Base-by-base conservation (phyloP, 2,888 invertebrate genomes). In the Barypeithes pellucidus region DNA sequence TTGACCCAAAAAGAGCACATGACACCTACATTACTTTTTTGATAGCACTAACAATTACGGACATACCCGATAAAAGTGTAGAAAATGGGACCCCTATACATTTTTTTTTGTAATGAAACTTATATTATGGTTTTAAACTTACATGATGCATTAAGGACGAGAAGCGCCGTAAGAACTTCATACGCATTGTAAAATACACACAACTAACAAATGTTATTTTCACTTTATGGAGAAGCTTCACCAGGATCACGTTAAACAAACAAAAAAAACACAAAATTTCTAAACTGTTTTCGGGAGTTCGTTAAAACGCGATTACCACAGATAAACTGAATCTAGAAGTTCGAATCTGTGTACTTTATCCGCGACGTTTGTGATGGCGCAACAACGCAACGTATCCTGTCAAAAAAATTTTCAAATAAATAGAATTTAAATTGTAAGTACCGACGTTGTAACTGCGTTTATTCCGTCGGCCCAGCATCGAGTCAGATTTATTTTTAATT, bases 141-240 rank as follows among this genome's bases (percentile, higher is more conserved):
- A 71, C 71, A 59, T 71, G 45, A 68, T 63, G 57, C 59, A 73
- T 63, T 3, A 65, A 41, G 5, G 73, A 73, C 2, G 78, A 78
- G 5, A 78, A 45, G 3, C 77, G 67, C 45, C 77, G 76, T 24
- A 78, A 73, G 39, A 78, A 71, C 33, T 72, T 75, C 39, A 62
- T 72, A 9, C 75, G 68, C 78, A 78, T 78, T 60, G 47, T 50
- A 7, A 18, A 18, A 14, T 41, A n/a, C n/a, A n/a, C 9, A 50
- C 22, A 22, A 33, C 39, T 11, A 39, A n/a, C 11, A 2, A 29
- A 29, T 29, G 24, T n/a, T n/a, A 5, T 24, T 24, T 29, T 29
- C 29, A 29, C 29, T 29, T 5, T 29, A 29, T 8, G 9, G 29
- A 29, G 9, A 29, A 29, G n/a, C 29, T 9, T 29, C 4, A 8